Evolutionary conservation across 1,140 invertebrate genomes (phyloP).

Genomic region (Papilio helenus): DNA sequence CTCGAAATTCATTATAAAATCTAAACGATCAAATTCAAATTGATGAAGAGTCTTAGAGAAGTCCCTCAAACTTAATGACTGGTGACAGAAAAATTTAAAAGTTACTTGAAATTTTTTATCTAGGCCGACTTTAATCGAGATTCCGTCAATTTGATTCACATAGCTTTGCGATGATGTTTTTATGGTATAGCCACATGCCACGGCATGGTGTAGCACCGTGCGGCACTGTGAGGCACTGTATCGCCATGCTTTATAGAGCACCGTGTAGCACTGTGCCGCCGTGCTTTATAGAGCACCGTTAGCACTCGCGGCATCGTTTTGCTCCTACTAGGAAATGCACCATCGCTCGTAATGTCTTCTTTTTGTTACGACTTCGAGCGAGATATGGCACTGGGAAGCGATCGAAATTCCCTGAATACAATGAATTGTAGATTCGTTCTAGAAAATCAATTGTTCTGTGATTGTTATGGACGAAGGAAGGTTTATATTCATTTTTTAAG

Average conservation of each 20-base stretch:
- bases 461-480: background rate
- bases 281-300: conserved; percentile 32
- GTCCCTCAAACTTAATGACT: background rate
- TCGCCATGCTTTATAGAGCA: too few species aligned
- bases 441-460: conserved; percentile 1
- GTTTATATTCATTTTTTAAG: background rate
- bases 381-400: conserved; percentile 20
- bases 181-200: conserved; percentile 16
- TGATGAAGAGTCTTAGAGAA: background rate
- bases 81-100: background rate
- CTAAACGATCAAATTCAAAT: too few species aligned
- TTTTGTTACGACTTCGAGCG: conserved; percentile 12
- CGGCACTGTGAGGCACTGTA: background rate
- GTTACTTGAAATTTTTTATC: background rate
- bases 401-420: conserved; percentile 16
- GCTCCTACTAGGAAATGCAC: conserved; percentile 36
- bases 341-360: conserved; percentile 22
- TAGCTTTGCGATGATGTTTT: conserved; percentile 6
- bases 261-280: too few species aligned
- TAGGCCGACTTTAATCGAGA: background rate
- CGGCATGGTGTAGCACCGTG: background rate
- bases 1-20: too few species aligned
- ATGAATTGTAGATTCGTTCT: conserved; percentile 15
- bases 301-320: conserved; percentile 30
- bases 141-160: conserved; percentile 32